Evolutionary conservation across 1,140 invertebrate species (phyloP), one percentile per base, ranked within the genome.

Genomic region (Drosophila willistoni): DNA sequence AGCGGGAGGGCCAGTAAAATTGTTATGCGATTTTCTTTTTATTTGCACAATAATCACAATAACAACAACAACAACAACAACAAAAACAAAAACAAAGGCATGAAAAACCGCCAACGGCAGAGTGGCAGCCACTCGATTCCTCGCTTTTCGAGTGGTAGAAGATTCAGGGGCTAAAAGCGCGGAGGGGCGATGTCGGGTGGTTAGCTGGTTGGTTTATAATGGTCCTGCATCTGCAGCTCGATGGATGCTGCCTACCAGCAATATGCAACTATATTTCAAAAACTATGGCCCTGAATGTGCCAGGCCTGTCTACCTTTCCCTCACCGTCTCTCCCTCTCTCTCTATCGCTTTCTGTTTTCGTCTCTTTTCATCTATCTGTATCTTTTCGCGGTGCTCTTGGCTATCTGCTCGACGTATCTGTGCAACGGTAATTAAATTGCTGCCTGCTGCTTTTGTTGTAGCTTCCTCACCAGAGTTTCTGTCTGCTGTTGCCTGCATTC

Each of bases 391-490:
- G 39, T 57, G 42, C 54, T 47, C 13, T 68, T 56, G 64, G 56
- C 65, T 64, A 72, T 75, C 69, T 76, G 44, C 29, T 36, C 29
- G 29, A 42, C 51, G 64, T 69, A 77, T 68, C 71, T 64, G 76
- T 77, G 76, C 61, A 79, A 75, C 73, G 72, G 83, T 86, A 86
- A 86, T 86, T 86, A 86, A 86, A 86, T 87, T 87, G 83, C 79
- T 77, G 76, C 79, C 79, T 78, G 73, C 67, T 76, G 71, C 72
- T 76, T 75, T 84, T 77, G 55, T 71, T 66, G 77, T 47, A n/a
- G 57, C 62, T 47, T 62, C 57, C 69, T 51, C 44, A 51, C 44
- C 44, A 51, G 44, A 51, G 44, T 51, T 51, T 51, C 36, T 44
- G 34, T 6, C 34, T 44, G 68, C 55, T 54, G 66, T 47, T 39